Evolutionary conservation across 2,113 vertebrate genomes (phyloP).

Genomic region (Semnornis frantzii): DNA sequence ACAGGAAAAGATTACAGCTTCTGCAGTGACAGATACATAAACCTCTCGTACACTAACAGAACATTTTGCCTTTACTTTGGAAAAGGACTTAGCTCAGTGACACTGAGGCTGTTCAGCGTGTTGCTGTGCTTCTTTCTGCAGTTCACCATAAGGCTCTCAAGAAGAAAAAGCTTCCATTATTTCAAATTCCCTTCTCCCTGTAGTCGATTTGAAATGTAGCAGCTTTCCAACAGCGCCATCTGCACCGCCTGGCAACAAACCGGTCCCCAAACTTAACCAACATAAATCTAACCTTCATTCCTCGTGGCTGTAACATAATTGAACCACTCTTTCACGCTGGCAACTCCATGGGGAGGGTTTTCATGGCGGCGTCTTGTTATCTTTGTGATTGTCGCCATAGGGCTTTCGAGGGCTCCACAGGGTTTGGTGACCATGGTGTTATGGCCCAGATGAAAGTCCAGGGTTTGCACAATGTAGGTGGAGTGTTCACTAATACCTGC

Average conservation of each 20-base stretch:
- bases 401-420: slow-evolving; percentile 94
- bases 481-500: slow-evolving; percentile 93
- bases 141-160: neutral
- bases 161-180: neutral
- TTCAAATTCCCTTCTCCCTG: neutral
- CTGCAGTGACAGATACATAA: neutral
- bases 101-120: neutral
- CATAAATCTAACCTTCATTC: slow-evolving; percentile 86
- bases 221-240: neutral
- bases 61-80: neutral
- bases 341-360: slow-evolving; percentile 96
- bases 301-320: slow-evolving; percentile 96
- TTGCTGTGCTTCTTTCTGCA: neutral
- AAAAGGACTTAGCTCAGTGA: neutral
- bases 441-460: slow-evolving; percentile 97
- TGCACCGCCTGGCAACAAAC: neutral
- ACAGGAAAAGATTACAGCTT: neutral
- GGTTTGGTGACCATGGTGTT: slow-evolving; percentile 99
- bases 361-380: slow-evolving; percentile 95
- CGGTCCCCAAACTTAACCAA: neutral
- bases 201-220: neutral
- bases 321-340: slow-evolving; percentile 98
- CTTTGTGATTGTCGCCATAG: slow-evolving; percentile 99
- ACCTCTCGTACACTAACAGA: neutral
- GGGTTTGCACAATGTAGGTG: slow-evolving; percentile 94